Conservation (phyloP, 2,797 vertebrate genomes). For the Decapterus maruadsi region DNA sequence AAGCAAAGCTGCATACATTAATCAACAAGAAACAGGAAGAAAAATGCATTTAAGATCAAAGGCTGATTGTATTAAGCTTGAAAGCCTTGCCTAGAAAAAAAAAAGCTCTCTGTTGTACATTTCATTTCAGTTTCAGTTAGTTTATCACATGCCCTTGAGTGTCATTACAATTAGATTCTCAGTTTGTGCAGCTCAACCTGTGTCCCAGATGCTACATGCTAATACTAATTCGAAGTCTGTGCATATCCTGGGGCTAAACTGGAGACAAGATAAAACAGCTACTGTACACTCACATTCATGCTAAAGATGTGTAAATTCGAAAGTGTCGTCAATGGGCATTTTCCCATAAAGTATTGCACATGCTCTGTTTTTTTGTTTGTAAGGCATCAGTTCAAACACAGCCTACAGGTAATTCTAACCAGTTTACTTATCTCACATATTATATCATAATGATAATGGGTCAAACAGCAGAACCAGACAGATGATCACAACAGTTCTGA, state of each 20-base stretch:
- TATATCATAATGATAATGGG: neutral
- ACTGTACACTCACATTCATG: neutral
- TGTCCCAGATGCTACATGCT: neutral
- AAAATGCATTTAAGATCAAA: constrained; percentile 34
- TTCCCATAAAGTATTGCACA: neutral
- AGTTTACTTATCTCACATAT: neutral
- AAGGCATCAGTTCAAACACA: neutral
- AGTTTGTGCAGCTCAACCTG: neutral
- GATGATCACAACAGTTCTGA: neutral
- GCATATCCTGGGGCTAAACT: neutral
- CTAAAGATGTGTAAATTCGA: neutral
- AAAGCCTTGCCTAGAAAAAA: constrained; percentile 31
- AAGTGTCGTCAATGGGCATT: neutral
- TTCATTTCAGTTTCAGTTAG: constrained; percentile 2
- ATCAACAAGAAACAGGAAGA: constrained; percentile 17
- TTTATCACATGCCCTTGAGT: neutral
- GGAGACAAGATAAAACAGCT: neutral
- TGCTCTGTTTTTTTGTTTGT: neutral
- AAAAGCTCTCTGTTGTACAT: constrained; percentile 16
- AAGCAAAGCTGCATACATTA: constrained; percentile 22
- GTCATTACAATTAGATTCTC: neutral
- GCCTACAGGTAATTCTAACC: neutral
- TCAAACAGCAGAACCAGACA: neutral
- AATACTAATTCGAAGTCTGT: neutral
- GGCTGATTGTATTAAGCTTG: constrained; percentile 28